Percentiles rank a stretch among this genome's conserved stretches.
phyloP scores from a whole-genome alignment of 2,113 vertebrate genomes.

The Anolis carolinensis region DNA sequence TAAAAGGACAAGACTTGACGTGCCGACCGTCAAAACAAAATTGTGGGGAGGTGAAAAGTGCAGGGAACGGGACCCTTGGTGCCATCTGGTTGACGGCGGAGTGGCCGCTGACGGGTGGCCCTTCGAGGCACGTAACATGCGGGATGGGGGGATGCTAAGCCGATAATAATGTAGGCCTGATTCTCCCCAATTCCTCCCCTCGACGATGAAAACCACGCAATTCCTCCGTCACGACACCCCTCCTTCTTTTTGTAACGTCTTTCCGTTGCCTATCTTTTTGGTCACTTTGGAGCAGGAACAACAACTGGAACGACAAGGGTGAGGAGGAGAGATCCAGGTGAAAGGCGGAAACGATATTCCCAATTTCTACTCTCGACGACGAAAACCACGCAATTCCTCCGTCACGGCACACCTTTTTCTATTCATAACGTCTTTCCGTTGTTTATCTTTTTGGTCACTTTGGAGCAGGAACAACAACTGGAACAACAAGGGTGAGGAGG shows the following conservation, averaged over 20 bases:
- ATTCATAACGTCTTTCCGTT: neutral
- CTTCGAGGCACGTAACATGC: neutral
- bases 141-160: constrained; percentile 46
- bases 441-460: neutral
- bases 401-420: too few species aligned
- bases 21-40: too few species aligned
- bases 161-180: constrained; percentile 37
- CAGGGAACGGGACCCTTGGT: neutral
- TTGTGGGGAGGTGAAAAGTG: neutral
- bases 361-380: too few species aligned
- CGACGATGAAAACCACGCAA: too few species aligned
- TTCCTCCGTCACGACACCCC: too few species aligned
- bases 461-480: accelerated
- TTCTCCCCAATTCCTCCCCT: too few species aligned
- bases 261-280: neutral
- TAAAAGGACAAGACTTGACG: neutral
- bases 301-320: neutral
- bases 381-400: too few species aligned
- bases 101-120: too few species aligned
- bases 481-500: neutral
- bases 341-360: neutral
- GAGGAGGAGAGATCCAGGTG: neutral
- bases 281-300: neutral
- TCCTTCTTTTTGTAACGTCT: neutral
- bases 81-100: too few species aligned